A percentile compares a stretch with the other conserved stretches of the same genome.
phyloP scores from a whole-genome alignment of 1,140 invertebrate species.

The Nymphalis io region DNA sequence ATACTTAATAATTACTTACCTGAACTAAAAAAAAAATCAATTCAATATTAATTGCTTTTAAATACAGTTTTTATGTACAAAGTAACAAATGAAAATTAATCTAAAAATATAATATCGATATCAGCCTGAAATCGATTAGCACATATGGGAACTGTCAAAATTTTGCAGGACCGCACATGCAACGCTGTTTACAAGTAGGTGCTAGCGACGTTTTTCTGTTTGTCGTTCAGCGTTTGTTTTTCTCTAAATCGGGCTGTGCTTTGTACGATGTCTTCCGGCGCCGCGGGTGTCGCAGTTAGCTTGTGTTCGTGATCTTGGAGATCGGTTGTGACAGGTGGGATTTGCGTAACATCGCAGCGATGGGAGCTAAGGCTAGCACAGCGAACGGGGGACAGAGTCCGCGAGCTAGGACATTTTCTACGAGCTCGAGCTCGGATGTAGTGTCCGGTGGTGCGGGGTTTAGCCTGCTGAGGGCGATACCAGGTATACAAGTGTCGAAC shows the following conservation, averaged over 20 bases:
- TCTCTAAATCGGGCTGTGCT: slow-evolving; percentile 43
- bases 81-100: background rate
- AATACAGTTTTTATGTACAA: too few relatives aligned
- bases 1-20: too few relatives aligned
- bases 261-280: slow-evolving; percentile 72
- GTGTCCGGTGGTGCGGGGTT: slow-evolving; percentile 85
- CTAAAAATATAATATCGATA: background rate
- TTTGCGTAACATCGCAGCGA: slow-evolving; percentile 79
- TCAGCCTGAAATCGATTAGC: slow-evolving; percentile 24
- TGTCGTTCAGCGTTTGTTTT: slow-evolving; percentile 61
- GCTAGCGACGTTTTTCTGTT: slow-evolving; percentile 59
- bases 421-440: slow-evolving; percentile 86
- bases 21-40: too few relatives aligned
- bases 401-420: slow-evolving; percentile 88
- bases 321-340: slow-evolving; percentile 64
- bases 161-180: slow-evolving; percentile 78
- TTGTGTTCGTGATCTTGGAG: slow-evolving; percentile 65
- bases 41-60: too few relatives aligned
- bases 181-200: slow-evolving; percentile 75
- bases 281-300: slow-evolving; percentile 56
- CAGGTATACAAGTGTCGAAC: slow-evolving; percentile 85
- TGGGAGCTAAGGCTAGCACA: slow-evolving; percentile 92
- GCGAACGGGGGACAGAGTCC: slow-evolving; percentile 87
- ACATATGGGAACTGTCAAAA: slow-evolving; percentile 72
- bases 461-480: slow-evolving; percentile 87